A percentile compares a stretch with the other conserved stretches of the same genome.
Conservation (phyloP, 1,140 invertebrate species). For the Penaeus chinensis region DNA sequence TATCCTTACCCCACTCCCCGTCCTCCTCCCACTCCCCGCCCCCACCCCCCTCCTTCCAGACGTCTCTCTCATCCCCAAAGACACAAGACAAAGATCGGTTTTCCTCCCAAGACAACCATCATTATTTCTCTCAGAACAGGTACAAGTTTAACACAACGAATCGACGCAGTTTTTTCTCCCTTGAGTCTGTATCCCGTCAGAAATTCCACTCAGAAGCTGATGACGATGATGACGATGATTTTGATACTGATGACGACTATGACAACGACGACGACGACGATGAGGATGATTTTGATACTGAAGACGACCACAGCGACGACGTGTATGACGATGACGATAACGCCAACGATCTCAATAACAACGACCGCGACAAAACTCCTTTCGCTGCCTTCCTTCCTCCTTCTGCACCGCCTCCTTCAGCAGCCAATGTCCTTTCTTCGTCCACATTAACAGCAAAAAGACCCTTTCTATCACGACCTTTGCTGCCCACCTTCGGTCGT, state of each 20-base stretch:
- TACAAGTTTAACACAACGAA: not conserved
- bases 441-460: too few species aligned
- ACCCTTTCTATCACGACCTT: too few species aligned
- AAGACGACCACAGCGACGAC: slow-evolving; percentile 44
- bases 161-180: slow-evolving; percentile 47
- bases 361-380: not conserved
- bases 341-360: not conserved
- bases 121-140: not conserved
- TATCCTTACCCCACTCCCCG: not conserved
- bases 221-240: slow-evolving; percentile 30
- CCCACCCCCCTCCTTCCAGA: not conserved
- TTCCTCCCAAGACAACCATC: not conserved
- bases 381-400: not conserved
- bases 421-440: too few species aligned
- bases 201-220: not conserved
- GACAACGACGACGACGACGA: not conserved
- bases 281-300: not conserved
- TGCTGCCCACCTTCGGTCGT: too few species aligned
- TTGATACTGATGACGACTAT: not conserved
- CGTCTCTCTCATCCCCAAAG: not conserved
- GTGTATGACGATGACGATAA: not conserved
- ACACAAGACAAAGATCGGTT: not conserved
- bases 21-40: not conserved
- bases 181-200: slow-evolving; percentile 43
- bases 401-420: not conserved